A percentile compares a stretch with the other conserved stretches of the same genome.
These are phyloP conservation scores for Coregonus clupeaformis DNA, from an alignment of 2,113 vertebrate species.

Conservation along the genomic window DNA sequence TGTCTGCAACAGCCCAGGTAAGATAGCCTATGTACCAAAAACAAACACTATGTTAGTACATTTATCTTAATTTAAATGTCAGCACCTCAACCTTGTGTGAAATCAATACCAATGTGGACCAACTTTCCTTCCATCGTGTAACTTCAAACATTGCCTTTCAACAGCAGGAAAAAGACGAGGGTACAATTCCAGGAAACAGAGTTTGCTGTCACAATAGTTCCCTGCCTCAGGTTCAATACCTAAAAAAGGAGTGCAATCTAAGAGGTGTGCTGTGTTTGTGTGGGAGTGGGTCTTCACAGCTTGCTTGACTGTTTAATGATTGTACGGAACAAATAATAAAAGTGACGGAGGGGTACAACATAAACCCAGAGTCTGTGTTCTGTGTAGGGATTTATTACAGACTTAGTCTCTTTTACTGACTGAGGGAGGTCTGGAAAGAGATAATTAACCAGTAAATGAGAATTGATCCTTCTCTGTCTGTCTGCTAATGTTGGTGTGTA, in stretches of 20 bases:
- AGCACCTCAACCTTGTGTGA: slow-evolving; percentile 12
- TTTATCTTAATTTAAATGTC: slow-evolving; percentile 27
- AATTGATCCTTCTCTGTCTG: slow-evolving; percentile 50
- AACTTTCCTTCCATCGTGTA: neutral
- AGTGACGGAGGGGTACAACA: slow-evolving; percentile 32
- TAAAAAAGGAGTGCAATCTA: neutral
- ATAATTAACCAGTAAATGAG: slow-evolving; percentile 59
- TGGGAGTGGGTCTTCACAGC: slow-evolving; percentile 17
- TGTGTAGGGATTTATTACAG: slow-evolving; percentile 28
- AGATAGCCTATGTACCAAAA: neutral
- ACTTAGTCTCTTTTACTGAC: slow-evolving; percentile 28
- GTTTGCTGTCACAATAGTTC: slow-evolving; percentile 17
- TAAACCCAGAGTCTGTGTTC: slow-evolving; percentile 6
- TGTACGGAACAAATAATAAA: slow-evolving; percentile 27
- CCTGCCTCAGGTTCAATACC: slow-evolving; percentile 21
- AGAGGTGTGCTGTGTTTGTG: slow-evolving; percentile 16
- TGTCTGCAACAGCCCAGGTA: neutral
- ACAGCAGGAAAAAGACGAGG: neutral
- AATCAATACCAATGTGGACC: slow-evolving; percentile 40
- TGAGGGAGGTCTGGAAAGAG: slow-evolving; percentile 20
- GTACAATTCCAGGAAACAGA: slow-evolving; percentile 33
- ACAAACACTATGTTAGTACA: slow-evolving; percentile 7
- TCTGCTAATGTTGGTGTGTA: slow-evolving; percentile 33
- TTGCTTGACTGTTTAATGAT: slow-evolving; percentile 43
- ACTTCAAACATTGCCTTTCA: slow-evolving; percentile 17